phyloP scores from a whole-genome alignment of 1,140 invertebrate genomes.

The Brachionus rotundiformis region DNA sequence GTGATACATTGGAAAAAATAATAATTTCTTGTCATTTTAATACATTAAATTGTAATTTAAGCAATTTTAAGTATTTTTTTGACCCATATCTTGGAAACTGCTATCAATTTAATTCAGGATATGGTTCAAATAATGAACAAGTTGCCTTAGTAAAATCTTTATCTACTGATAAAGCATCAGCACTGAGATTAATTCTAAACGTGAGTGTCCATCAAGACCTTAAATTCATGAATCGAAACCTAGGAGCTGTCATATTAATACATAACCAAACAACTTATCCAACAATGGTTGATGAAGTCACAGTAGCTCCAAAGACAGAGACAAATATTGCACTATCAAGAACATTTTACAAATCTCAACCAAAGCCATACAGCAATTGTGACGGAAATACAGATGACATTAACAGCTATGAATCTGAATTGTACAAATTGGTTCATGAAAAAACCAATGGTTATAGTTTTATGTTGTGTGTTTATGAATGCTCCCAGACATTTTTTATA shows the following conservation, averaged over 20 bases:
- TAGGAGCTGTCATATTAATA: neutral
- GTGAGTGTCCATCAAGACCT: neutral
- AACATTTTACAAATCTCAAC: neutral
- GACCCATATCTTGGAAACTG: neutral
- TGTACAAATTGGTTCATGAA: neutral
- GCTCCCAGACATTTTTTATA: neutral
- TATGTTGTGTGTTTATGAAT: neutral
- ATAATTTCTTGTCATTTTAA: neutral
- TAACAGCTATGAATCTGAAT: slow-evolving; percentile 4
- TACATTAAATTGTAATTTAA: neutral
- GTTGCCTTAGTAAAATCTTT: neutral
- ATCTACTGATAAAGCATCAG: too few species aligned
- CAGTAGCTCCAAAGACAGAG: neutral
- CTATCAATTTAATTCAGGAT: slow-evolving; percentile 21
- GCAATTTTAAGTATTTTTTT: neutral
- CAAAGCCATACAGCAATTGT: slow-evolving; percentile 30
- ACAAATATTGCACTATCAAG: slow-evolving; percentile 18
- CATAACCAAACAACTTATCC: neutral
- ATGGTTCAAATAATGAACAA: neutral
- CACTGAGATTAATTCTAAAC: neutral
- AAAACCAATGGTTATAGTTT: neutral
- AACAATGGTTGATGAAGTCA: neutral
- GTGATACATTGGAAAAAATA: neutral
- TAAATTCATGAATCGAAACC: neutral
- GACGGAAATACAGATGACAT: neutral